Percentiles rank a stretch among this genome's conserved stretches.
phyloP scores from a whole-genome alignment of 2,797 vertebrate genomes.

The Labroides dimidiatus region DNA sequence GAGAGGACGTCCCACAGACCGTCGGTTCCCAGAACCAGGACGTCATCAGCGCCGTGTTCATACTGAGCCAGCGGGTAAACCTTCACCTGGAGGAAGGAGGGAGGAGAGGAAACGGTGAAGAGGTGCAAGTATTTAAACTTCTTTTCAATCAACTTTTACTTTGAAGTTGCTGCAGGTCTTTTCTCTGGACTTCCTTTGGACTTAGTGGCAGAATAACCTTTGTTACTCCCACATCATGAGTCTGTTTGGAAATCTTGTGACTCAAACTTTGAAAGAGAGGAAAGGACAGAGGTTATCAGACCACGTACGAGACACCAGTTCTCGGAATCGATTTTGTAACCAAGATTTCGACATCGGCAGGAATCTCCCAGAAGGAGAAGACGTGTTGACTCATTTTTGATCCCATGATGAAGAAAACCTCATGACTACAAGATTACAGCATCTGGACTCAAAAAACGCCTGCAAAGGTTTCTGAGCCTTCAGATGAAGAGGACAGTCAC shows the following conservation, averaged over 20 bases:
- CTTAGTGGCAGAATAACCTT: slow-evolving; percentile 17
- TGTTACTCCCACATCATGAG: slow-evolving; percentile 4
- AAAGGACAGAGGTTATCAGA: slow-evolving; percentile 12
- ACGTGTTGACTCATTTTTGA: slow-evolving; percentile 14
- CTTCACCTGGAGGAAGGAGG: slow-evolving; percentile 84
- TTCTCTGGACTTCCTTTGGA: too few relatives aligned
- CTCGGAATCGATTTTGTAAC: slow-evolving; percentile 20
- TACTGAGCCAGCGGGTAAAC: slow-evolving; percentile 89
- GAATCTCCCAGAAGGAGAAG: slow-evolving; percentile 5
- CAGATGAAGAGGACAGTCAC: too few relatives aligned
- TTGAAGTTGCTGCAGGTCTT: too few relatives aligned
- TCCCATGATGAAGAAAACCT: slow-evolving; percentile 14
- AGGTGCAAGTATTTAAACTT: neutral
- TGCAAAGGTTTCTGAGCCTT: too few relatives aligned
- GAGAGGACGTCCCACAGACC: slow-evolving; percentile 98
- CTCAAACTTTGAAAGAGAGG: slow-evolving; percentile 13
- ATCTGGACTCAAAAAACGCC: too few relatives aligned
- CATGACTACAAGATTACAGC: slow-evolving; percentile 5
- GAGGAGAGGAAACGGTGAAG: neutral
- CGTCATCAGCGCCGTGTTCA: slow-evolving; percentile 92
- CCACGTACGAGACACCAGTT: neutral
- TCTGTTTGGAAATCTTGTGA: slow-evolving; percentile 41
- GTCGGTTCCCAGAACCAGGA: slow-evolving; percentile 94
- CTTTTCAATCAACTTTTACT: too few relatives aligned
- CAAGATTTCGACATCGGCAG: slow-evolving; percentile 19